Conservation (phyloP, 37 sponge, comb jelly and placozoan genomes). For the Amphimedon queenslandica region DNA sequence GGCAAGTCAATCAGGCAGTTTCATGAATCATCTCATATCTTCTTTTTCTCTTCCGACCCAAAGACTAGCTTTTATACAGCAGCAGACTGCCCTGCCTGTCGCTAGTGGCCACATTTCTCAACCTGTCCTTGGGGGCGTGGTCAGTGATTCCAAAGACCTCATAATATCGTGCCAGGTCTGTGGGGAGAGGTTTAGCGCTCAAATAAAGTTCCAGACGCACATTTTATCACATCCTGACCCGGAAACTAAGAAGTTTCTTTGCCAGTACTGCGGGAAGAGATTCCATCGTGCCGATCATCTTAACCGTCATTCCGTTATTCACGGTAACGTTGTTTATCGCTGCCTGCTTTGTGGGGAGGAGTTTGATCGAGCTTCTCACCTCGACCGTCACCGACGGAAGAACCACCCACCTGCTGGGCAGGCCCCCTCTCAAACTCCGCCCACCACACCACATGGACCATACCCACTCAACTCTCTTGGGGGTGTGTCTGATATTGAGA, state of each 20-base stretch:
- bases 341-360: conserved; percentile 76
- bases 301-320: conserved; percentile 60
- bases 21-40: conserved; percentile 37
- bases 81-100: neutral
- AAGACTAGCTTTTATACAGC: conserved; percentile 51
- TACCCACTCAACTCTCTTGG: conserved; percentile 6
- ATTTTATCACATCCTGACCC: conserved; percentile 70
- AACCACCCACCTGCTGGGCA: conserved; percentile 55
- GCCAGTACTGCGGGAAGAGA: conserved; percentile 75
- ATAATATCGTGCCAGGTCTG: conserved; percentile 56
- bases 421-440: conserved; percentile 38
- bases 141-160: conserved; percentile 27
- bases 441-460: conserved; percentile 30
- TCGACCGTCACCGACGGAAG: conserved; percentile 65
- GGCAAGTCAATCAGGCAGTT: conserved; percentile 20
- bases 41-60: conserved; percentile 34
- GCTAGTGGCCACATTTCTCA: neutral
- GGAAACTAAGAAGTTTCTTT: conserved; percentile 68
- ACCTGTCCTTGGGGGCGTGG: neutral
- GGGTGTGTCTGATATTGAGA: neutral
- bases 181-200: conserved; percentile 35
- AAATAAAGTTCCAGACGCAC: conserved; percentile 66
- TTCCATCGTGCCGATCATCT: conserved; percentile 76
- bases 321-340: conserved; percentile 43
- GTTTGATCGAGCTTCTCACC: conserved; percentile 64